Percentiles rank a stretch among this genome's conserved stretches.
Conservation (phyloP, 1,140 invertebrate genomes). For the Drosophila nigrodunni region DNA sequence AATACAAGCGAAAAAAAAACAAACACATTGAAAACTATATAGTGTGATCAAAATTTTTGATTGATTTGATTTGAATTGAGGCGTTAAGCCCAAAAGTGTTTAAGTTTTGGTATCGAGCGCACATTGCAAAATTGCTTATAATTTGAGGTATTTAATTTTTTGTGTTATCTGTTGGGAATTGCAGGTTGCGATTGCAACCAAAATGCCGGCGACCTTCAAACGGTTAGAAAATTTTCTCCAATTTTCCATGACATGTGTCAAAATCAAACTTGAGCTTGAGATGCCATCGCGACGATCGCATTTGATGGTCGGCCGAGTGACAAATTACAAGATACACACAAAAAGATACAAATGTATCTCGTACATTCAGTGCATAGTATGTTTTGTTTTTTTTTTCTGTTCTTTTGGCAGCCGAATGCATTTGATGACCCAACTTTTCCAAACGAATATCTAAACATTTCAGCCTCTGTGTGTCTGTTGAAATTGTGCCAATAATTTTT, state of each 20-base stretch:
- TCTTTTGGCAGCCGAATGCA: constrained; percentile 32
- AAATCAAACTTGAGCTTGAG: constrained; percentile 45
- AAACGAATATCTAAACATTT: constrained; percentile 46
- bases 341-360: constrained; percentile 11
- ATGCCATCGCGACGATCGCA: constrained; percentile 11
- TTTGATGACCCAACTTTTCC: constrained; percentile 36
- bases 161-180: background rate
- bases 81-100: constrained; percentile 2
- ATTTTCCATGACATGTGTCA: constrained; percentile 3
- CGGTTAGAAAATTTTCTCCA: background rate
- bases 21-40: constrained; percentile 8
- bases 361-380: constrained; percentile 12
- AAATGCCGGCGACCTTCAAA: constrained; percentile 36
- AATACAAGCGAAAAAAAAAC: constrained; percentile 21
- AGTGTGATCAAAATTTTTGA: constrained; percentile 25
- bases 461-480: constrained; percentile 29
- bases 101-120: background rate
- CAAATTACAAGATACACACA: constrained; percentile 31
- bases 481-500: constrained; percentile 74
- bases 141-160: background rate
- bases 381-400: background rate
- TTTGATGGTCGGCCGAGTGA: constrained; percentile 12
- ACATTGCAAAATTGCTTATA: background rate
- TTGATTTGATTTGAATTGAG: constrained; percentile 30
- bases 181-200: background rate